These are phyloP conservation scores for Galerucella pusilla DNA, from an alignment of 2,888 invertebrate species.

Conservation along the genomic window DNA sequence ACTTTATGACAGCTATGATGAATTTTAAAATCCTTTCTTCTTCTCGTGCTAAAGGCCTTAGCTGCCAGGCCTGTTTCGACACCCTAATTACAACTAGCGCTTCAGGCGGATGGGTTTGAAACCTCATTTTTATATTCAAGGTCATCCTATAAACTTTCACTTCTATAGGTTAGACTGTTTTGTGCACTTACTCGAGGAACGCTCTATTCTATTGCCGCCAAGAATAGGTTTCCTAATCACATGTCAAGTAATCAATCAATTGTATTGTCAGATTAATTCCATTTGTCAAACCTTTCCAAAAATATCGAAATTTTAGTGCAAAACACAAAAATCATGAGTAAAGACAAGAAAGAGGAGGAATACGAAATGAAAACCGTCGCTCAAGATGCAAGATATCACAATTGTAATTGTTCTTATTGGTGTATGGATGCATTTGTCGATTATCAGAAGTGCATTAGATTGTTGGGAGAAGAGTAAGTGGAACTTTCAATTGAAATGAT, in stretches of 20 bases:
- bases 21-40: too few relatives aligned
- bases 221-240: not conserved
- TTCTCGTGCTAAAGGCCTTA: too few relatives aligned
- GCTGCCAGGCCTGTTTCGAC: too few relatives aligned
- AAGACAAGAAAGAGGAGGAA: constrained; percentile 13
- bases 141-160: too few relatives aligned
- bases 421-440: constrained; percentile 50
- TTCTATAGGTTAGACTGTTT: too few relatives aligned
- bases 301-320: not conserved
- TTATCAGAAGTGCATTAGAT: constrained; percentile 46
- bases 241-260: not conserved
- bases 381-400: constrained; percentile 49
- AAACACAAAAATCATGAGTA: constrained; percentile 25
- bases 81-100: too few relatives aligned
- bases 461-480: constrained; percentile 50
- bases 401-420: constrained; percentile 49
- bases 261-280: not conserved
- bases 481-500: not conserved
- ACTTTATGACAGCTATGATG: too few relatives aligned
- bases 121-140: too few relatives aligned
- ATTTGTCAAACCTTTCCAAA: not conserved
- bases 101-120: too few relatives aligned
- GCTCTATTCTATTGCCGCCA: too few relatives aligned
- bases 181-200: too few relatives aligned
- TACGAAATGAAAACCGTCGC: constrained; percentile 40